These are phyloP conservation scores for Cartodere bifasciata DNA, from an alignment of 2,888 invertebrate species.

Conservation along the genomic window DNA sequence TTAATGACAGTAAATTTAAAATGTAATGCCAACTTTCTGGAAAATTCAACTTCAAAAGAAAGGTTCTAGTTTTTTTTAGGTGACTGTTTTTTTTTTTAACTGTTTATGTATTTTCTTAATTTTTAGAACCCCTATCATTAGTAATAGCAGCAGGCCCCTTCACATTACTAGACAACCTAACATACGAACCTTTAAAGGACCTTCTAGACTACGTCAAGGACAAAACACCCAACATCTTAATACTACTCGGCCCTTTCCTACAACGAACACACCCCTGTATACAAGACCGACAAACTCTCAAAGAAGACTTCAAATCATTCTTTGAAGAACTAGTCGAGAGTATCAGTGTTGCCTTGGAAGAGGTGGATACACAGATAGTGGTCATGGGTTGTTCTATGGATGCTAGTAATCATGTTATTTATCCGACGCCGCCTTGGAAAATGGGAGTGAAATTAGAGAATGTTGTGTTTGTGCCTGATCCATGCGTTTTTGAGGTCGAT, in stretches of 20 bases:
- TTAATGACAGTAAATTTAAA: no score
- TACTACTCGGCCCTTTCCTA: constrained; percentile 77
- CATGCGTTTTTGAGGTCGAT: constrained; percentile 61
- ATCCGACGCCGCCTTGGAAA: constrained; percentile 70
- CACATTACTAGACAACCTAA: constrained; percentile 61
- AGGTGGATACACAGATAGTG: constrained; percentile 17
- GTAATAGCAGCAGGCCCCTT: constrained; percentile 76
- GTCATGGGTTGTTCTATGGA: constrained; percentile 63
- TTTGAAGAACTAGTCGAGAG: constrained; percentile 60
- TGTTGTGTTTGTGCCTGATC: constrained; percentile 65
- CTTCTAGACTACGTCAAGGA: constrained; percentile 52
- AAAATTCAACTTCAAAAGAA: no score
- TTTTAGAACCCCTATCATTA: constrained; percentile 46
- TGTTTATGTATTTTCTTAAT: no score
- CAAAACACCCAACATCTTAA: constrained; percentile 63
- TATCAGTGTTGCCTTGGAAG: constrained; percentile 48
- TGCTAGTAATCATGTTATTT: constrained; percentile 64
- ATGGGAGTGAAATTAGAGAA: constrained; percentile 44
- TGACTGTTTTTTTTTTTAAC: no score
- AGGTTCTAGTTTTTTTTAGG: no score
- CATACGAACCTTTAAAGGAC: constrained; percentile 72
- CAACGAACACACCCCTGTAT: constrained; percentile 55
- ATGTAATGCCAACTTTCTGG: no score
- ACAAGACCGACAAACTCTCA: constrained; percentile 42
- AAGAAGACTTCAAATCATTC: constrained; percentile 57